Conservation (phyloP, 2,888 invertebrate species). For the Hoplodrina blanda region DNA sequence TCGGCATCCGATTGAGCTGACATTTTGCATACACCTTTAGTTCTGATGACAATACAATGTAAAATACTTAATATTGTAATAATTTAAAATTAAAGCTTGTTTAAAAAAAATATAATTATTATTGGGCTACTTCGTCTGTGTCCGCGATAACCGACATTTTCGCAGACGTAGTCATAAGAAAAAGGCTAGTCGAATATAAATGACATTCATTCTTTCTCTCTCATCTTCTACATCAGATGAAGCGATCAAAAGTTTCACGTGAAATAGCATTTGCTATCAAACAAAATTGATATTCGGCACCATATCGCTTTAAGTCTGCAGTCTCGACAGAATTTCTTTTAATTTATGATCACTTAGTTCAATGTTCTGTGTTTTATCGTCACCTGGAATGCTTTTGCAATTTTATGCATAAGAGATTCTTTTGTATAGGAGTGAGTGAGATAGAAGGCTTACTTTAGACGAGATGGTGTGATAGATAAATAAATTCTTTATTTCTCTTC, state of each 20-base stretch:
- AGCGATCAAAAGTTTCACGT: slow-evolving; percentile 35
- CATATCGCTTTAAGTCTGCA: slow-evolving; percentile 43
- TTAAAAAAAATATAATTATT: too few species aligned
- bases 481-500: too few species aligned
- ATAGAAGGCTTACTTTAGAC: slow-evolving; percentile 20
- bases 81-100: too few species aligned
- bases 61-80: too few species aligned
- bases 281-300: slow-evolving; percentile 52
- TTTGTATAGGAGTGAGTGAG: background rate
- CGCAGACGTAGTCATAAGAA: too few species aligned
- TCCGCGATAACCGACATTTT: too few species aligned
- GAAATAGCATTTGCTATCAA: slow-evolving; percentile 30
- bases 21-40: too few species aligned
- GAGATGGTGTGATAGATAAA: too few species aligned
- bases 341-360: slow-evolving; percentile 47
- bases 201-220: slow-evolving; percentile 1
- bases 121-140: too few species aligned
- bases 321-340: slow-evolving; percentile 34
- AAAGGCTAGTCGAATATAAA: background rate
- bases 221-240: slow-evolving; percentile 14
- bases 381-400: slow-evolving; percentile 55
- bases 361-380: slow-evolving; percentile 58
- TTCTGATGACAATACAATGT: too few species aligned
- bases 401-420: slow-evolving; percentile 38
- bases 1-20: too few species aligned